Base-by-base conservation (phyloP, 2,113 vertebrate genomes). In the Pomatorhinus ruficollis region DNA sequence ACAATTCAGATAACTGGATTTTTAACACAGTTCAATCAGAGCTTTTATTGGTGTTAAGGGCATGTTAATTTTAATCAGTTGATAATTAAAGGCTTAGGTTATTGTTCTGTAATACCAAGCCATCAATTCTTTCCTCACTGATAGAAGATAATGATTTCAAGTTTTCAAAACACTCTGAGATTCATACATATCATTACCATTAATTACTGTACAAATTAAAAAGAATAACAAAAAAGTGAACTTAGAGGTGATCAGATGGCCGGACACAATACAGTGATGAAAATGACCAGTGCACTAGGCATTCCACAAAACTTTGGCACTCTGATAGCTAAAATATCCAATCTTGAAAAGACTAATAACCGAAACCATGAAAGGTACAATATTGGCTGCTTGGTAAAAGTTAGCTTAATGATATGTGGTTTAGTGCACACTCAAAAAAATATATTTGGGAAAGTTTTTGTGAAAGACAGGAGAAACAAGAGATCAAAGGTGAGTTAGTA, bases 51-150 rank as follows among this genome's bases (percentile, higher is more conserved):
- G 37, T 65, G 45, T 82, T 45, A 78, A 96, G 35, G 52, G 18
- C 39, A 45, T 65, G 66, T 83, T 93, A 90, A 84, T 94, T 95
- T 94, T 87, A 91, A 83, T 97, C 33, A 85, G 60, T 22, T 94
- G 59, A 93, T 95, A 97, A 95, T 96, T 94, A 95, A 94, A 95
- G 28, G 42, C 16, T 95, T 59, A 40, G 10, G 27, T 95, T 93
- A 93, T 64, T 95, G 42, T 95, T 76, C 60, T 87, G 56, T 91
- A 93, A 74, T 53, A 77, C 17, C 37, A 93, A 95, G 69, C 40
- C 56, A 78, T 63, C 35, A 80, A 76, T 89, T 88, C 39, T 97
- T 84, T 76, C 40, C 57, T 83, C 40, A 33, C 17, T 65, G 53
- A 63, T 10, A 69, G 56, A 57, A 60, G 28, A 87, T 28, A 79